Base-by-base conservation (phyloP, 2,888 invertebrate species). In the Ecliptopera silaceata region DNA sequence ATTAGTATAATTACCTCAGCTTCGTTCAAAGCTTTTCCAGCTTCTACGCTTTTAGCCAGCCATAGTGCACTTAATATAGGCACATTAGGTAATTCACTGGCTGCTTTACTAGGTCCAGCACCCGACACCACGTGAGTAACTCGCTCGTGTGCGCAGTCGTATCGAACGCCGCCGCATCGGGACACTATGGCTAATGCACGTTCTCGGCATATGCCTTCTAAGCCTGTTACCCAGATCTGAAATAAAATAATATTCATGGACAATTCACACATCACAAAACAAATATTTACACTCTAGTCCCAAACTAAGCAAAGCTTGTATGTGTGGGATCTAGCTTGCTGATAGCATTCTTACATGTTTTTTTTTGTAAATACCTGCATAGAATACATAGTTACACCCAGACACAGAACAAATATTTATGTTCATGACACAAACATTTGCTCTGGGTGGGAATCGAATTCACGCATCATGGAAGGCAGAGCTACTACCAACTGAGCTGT, bases 81-180 rank as follows among this genome's bases (percentile, higher is more conserved):
- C 20, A 94, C 94, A 63, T 93, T 92, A 51, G 83, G 79, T 56
- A 78, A 56, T 63, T 68, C 70, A 5, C 46, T 31, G 13, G 65
- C 64, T 22, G 72, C 68, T 11, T 62, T 53, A 15, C 63, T 59
- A 0, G 71, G 70, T 1, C 68, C 82, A 6, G 87, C 77, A 5
- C 95, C 95, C 2, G 96, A 93, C 31, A 97, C 93, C 2, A 96
- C 94, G 84, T 98, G 98, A 0, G 97, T 96, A 1, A 88, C 84
- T 58, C 95, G 93, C 61, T 95, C 95, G 68, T 94, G 94, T 36
- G 97, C 92, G 49, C 94, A 93, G 75, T 95, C 95, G 73, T 95
- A 83, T 50, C 97, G 93, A 13, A 96, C 96, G 20, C 96, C 98
- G n/a, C 97, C 97, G 48, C 96, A 95, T 4, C 94, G 92, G 0